Conservation (phyloP, 2,797 vertebrate species). For the Todus mexicanus region DNA sequence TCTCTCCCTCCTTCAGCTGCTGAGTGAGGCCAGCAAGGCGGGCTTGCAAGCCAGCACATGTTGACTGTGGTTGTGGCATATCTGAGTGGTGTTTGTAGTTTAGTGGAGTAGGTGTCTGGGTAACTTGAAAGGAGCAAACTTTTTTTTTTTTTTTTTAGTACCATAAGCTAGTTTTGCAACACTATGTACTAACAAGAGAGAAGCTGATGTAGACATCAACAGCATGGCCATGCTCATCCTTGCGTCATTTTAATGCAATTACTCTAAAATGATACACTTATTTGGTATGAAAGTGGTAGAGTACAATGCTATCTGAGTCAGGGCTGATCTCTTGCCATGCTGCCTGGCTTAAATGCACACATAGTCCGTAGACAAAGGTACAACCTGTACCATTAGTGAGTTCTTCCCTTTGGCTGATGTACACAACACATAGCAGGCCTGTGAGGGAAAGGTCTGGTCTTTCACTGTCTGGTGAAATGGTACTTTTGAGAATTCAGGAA, state of each 20-base stretch:
- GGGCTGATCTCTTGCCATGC: neutral
- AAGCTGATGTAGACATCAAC: neutral
- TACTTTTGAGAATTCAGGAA: neutral
- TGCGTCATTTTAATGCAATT: neutral
- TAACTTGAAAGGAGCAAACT: neutral
- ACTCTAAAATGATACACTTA: neutral
- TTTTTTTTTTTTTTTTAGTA: neutral
- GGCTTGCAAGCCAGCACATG: neutral
- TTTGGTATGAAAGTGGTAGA: neutral
- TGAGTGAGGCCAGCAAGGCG: neutral
- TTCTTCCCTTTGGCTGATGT: neutral
- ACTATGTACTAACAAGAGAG: neutral
- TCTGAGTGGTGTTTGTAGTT: neutral
- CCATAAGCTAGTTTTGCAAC: neutral
- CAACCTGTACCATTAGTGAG: neutral
- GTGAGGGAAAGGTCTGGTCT: neutral
- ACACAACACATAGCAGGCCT: neutral
- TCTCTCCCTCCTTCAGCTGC: neutral
- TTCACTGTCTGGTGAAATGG: neutral
- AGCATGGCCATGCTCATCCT: neutral
- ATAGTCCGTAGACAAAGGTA: neutral
- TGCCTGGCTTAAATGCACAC: neutral
- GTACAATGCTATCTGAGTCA: fast-evolving
- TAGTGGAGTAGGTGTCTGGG: neutral
- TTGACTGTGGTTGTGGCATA: neutral